Evolutionary conservation across 35 echinoderm and acorn worm genomes (phyloP), one percentile per base, ranked within the genome.

Genomic region (Heliocidaris tuberculata): DNA sequence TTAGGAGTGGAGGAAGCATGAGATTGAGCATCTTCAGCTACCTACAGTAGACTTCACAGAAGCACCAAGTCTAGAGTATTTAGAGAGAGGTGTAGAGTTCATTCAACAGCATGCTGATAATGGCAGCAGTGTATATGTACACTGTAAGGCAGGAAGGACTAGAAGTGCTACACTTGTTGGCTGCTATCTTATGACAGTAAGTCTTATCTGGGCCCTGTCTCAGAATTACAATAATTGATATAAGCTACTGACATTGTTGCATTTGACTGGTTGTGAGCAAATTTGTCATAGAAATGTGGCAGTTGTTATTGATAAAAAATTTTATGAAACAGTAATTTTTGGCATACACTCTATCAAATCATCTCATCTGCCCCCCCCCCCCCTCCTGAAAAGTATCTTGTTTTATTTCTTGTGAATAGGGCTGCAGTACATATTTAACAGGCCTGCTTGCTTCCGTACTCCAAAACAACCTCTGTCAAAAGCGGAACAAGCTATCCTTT

Each of bases 101-200:
- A 99, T 99, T 48, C 19, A 94, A 48, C 87, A 97, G 31, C 70
- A 95, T 85, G 96, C 96, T 7, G 85, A 96, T 13, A 88, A 94
- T 21, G 94, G 95, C 32, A 89, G 96, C 32, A 95, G 92, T 17
- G 98, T 99, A 6, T 99, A 99, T 60, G 96, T 99, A 19, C 98
- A 99, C 65, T 99, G 98, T 48, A 99, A 99, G 93, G 98, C 98
- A 21, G 98, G 98, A 27, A 93, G 98, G 85, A 99, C 96, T 49
- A 92, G 98, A 31, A 99, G 98, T 92, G 98, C 94, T 27, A 99
- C 98, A 17, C 85, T 99, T 48, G 98, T 99, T 9, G 97, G 96
- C 13, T 99, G 98, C 86, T 99, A 99, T 88, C 94, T 99, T 32
- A 99, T 99, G 90, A 93, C 96, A 93, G 98, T 99, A 96, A 70